Evolutionary conservation across 2,113 vertebrate genomes (phyloP), one percentile per base, ranked within the genome.

Genomic region (Xiphophorus hellerii): DNA sequence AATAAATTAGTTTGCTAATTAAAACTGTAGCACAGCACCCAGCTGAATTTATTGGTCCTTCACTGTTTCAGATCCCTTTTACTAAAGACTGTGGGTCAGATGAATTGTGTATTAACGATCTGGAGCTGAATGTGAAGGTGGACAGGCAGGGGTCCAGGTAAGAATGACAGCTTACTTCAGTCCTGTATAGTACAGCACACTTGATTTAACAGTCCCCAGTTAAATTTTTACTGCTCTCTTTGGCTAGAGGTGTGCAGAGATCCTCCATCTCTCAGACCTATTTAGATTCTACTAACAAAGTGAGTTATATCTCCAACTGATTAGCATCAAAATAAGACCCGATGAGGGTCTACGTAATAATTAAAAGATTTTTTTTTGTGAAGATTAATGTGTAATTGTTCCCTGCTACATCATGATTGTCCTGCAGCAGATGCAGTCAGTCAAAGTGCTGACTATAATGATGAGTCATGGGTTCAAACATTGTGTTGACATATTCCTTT

Each of bases 41-140:
- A 68, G 3, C 22, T 77, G 39, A 80, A 69, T 33, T 39, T 69
- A 9, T 12, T 37, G 37, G 31, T 39, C 1, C 62, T 71, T 81
- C 0, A 0, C 48, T 71, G 62, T 84, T 68, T 0, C 77, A 98
- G 97, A 92, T 96, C 74, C 96, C 97, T 63, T 98, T 98, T 81
- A 87, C 95, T 3, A 97, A 97, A 90, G 96, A 97, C 48, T 98
- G 97, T 71, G 97, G 96, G 58, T 92, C 95, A 15, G 97, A 98
- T 83, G 94, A 96, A 5, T 78, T 96, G 65, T 98, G 97, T 79
- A 76, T 92, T 37, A 95, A 94, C 67, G 96, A 98, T 77, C 93
- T 98, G 73, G 91, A 93, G 81, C 92, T 98, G 62, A 91, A 85
- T 4, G 94, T 96, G 83, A 93, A 91, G n/a, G 92, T 51, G 60